Percentiles rank a stretch among this genome's conserved stretches.
These are phyloP conservation scores for Limosa lapponica DNA, from an alignment of 2,797 vertebrate species.

Conservation along the genomic window DNA sequence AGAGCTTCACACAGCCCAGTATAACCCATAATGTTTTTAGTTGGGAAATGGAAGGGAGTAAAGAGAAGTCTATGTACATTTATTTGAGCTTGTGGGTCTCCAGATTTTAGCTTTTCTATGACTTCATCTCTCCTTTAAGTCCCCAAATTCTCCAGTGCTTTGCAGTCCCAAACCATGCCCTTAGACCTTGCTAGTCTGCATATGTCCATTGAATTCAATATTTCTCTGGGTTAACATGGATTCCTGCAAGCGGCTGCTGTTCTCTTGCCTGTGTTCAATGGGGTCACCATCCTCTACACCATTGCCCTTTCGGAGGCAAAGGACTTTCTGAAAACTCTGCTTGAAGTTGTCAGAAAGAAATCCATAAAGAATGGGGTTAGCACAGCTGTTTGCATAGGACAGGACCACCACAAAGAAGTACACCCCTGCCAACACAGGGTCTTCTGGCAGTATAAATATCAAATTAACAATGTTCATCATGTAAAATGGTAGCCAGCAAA, in stretches of 20 bases:
- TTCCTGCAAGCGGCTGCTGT: constrained; percentile 84
- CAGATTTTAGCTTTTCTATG: not conserved
- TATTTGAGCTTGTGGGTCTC: not conserved
- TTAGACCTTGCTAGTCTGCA: constrained; percentile 82
- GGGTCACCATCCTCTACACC: constrained; percentile 84
- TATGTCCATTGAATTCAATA: constrained; percentile 76
- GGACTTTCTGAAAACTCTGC: constrained; percentile 86
- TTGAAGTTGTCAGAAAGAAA: constrained; percentile 95
- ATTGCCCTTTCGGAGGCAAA: constrained; percentile 80
- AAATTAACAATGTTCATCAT: constrained; percentile 90
- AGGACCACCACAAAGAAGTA: constrained; percentile 91
- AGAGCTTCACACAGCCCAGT: not conserved
- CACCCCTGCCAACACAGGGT: constrained; percentile 68
- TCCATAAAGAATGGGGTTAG: constrained; percentile 92
- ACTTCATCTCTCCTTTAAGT: not conserved
- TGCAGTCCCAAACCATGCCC: not conserved
- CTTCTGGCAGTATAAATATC: constrained; percentile 86
- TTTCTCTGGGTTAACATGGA: constrained; percentile 77
- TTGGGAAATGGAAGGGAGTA: not conserved
- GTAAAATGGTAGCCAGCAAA: constrained; percentile 96
- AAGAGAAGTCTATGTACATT: not conserved
- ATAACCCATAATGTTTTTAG: not conserved
- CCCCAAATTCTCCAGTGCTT: not conserved
- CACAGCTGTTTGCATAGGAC: constrained; percentile 94
- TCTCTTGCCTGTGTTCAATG: constrained; percentile 83